These are phyloP conservation scores for Gracilinanus agilis DNA, from an alignment of 2,113 vertebrate species.

Conservation along the genomic window DNA sequence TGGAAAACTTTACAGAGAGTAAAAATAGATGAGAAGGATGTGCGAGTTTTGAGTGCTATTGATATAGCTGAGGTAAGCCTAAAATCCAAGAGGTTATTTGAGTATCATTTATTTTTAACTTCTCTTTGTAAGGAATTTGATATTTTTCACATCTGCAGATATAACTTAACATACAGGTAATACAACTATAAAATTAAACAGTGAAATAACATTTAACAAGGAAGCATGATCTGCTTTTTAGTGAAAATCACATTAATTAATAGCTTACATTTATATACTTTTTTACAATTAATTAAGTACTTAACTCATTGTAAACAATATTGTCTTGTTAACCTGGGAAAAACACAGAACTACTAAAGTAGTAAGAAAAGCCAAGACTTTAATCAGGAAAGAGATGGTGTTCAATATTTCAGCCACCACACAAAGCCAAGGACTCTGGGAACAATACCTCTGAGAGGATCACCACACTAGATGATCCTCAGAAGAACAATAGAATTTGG, in stretches of 20 bases:
- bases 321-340: neutral
- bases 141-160: neutral
- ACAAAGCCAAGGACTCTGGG: too few species aligned
- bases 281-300: neutral
- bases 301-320: neutral
- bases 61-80: slow-evolving; percentile 68
- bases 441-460: too few species aligned
- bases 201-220: neutral
- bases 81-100: neutral
- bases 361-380: too few species aligned
- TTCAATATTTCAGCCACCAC: too few species aligned
- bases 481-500: too few species aligned
- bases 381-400: too few species aligned
- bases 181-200: neutral
- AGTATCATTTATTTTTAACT: neutral
- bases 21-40: slow-evolving; percentile 60
- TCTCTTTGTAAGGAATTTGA: neutral
- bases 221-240: neutral
- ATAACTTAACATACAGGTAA: neutral
- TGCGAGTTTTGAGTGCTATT: slow-evolving; percentile 48
- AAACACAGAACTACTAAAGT: too few species aligned
- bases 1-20: slow-evolving; percentile 66
- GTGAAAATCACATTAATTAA: neutral
- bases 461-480: too few species aligned
- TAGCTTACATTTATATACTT: neutral